Percentiles rank a stretch among this genome's conserved stretches.
Conservation (phyloP, 1,140 invertebrate species). For the Nixonia krombeini region DNA sequence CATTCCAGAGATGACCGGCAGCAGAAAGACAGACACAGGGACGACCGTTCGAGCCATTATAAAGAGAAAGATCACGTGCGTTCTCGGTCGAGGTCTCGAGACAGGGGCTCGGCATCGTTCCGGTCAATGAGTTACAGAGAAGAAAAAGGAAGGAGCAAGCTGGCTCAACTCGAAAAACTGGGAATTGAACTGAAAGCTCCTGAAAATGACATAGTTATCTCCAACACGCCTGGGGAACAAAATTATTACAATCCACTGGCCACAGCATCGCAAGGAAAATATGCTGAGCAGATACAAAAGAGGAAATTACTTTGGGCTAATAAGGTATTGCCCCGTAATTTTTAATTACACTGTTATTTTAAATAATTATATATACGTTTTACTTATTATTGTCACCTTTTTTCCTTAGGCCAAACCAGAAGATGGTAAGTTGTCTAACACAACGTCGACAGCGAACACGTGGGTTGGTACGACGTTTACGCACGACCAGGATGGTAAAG, state of each 20-base stretch:
- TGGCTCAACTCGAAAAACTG: slow-evolving; percentile 70
- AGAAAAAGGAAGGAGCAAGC: slow-evolving; percentile 67
- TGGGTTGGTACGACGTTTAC: slow-evolving; percentile 90
- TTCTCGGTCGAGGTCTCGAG: slow-evolving; percentile 58
- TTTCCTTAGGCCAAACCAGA: slow-evolving; percentile 55
- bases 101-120: slow-evolving; percentile 50
- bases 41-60: slow-evolving; percentile 47
- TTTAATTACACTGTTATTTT: neutral
- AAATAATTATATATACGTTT: no score
- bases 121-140: slow-evolving; percentile 63
- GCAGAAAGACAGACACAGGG: slow-evolving; percentile 49
- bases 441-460: slow-evolving; percentile 74
- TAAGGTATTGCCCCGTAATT: slow-evolving; percentile 70
- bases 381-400: neutral
- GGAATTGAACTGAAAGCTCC: slow-evolving; percentile 68
- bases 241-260: slow-evolving; percentile 87
- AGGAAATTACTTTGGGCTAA: slow-evolving; percentile 91
- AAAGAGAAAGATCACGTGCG: slow-evolving; percentile 56
- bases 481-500: slow-evolving; percentile 90
- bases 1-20: slow-evolving; percentile 56
- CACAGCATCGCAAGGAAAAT: slow-evolving; percentile 85
- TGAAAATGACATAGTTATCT: slow-evolving; percentile 50
- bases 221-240: slow-evolving; percentile 70
- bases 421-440: slow-evolving; percentile 52
- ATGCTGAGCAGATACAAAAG: slow-evolving; percentile 91